Conservation (phyloP, 2,888 invertebrate species). For the Bimastos eiseni region DNA sequence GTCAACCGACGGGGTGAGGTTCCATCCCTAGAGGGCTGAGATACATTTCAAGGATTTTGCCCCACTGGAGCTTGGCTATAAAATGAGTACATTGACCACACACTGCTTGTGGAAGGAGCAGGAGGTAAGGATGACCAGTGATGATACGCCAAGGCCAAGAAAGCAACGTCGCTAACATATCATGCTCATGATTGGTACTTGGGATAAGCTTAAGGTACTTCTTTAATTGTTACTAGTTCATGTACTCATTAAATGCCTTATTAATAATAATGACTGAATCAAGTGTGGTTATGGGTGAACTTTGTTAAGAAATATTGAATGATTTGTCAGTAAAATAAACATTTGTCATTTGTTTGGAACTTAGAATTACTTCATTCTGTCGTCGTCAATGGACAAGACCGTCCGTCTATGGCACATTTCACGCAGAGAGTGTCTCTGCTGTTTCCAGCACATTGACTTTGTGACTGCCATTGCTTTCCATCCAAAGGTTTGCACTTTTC, state of each 20-base stretch:
- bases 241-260: background rate
- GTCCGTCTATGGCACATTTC: conserved; percentile 97
- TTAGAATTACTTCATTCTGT: conserved; percentile 89
- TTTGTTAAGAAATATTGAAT: background rate
- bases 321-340: background rate
- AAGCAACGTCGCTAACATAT: too few relatives aligned
- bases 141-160: too few relatives aligned
- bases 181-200: too few relatives aligned
- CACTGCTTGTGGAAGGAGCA: too few relatives aligned
- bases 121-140: too few relatives aligned
- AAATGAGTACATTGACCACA: too few relatives aligned
- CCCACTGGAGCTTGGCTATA: too few relatives aligned
- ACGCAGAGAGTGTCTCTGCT: conserved; percentile 92
- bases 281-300: background rate
- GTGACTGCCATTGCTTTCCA: conserved; percentile 98
- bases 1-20: too few relatives aligned
- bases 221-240: background rate
- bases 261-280: background rate
- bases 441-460: conserved; percentile 98
- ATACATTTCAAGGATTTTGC: too few relatives aligned
- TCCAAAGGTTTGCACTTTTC: conserved; percentile 67
- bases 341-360: background rate
- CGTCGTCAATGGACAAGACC: conserved; percentile 97
- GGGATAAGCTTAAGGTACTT: too few relatives aligned
- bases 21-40: too few relatives aligned